Percentiles rank a stretch among this genome's conserved stretches.
These are phyloP conservation scores for Petrocephalus schoutedeni DNA, from an alignment of 2,797 vertebrate genomes.

Conservation along the genomic window DNA sequence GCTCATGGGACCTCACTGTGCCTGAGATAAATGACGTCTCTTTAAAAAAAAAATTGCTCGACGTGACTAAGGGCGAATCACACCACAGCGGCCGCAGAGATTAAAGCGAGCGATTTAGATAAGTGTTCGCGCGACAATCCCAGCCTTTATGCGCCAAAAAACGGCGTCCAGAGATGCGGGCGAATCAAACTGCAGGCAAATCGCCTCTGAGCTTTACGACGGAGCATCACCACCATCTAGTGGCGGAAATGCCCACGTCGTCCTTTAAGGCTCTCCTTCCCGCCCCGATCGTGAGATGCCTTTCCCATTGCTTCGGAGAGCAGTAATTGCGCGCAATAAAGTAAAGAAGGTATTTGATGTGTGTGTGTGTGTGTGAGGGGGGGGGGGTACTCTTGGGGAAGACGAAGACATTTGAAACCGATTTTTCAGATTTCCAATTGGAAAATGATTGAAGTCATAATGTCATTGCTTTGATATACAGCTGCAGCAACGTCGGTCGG, in stretches of 20 bases:
- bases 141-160: neutral
- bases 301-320: constrained; percentile 1
- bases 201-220: neutral
- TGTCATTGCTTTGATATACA: constrained; percentile 47
- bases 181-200: neutral
- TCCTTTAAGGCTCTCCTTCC: neutral
- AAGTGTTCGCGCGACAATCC: neutral
- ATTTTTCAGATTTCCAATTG: constrained; percentile 28
- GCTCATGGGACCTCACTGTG: neutral
- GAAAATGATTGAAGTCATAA: constrained; percentile 47
- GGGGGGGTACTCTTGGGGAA: neutral
- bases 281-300: neutral
- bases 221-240: constrained; percentile 19
- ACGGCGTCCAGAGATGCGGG: neutral
- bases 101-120: constrained; percentile 6
- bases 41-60: neutral
- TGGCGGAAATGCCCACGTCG: neutral
- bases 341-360: constrained; percentile 9
- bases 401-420: constrained; percentile 10
- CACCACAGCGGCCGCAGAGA: neutral
- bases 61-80: neutral
- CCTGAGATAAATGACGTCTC: neutral
- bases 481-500: neutral
- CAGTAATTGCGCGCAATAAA: constrained; percentile 15
- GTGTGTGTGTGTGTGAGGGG: neutral